Percentiles rank a stretch among this genome's conserved stretches.
phyloP scores from a whole-genome alignment of 2,888 invertebrate genomes.

The Eristalis intricaria region DNA sequence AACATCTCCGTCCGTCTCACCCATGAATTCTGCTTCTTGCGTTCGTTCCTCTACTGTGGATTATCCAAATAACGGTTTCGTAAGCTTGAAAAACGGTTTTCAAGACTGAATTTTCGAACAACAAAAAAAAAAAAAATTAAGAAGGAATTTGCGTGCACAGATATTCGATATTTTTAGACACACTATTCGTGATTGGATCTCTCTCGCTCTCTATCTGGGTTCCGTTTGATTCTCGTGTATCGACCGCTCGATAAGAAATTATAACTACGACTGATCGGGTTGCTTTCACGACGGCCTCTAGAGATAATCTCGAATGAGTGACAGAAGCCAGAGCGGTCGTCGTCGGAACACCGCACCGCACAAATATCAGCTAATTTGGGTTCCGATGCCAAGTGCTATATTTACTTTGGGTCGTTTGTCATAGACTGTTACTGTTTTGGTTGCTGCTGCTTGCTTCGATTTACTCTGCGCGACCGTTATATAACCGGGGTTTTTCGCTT shows the following conservation, averaged over 20 bases:
- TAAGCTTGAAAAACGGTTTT: constrained; percentile 69
- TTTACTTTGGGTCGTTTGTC: constrained; percentile 53
- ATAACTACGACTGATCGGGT: constrained; percentile 80
- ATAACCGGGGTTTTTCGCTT: constrained; percentile 18
- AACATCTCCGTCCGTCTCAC: constrained; percentile 80
- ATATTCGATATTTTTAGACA: constrained; percentile 61
- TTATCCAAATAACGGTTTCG: constrained; percentile 74
- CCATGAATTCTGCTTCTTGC: constrained; percentile 75
- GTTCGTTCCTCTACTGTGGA: constrained; percentile 74
- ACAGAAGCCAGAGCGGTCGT: constrained; percentile 48
- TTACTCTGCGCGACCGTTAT: constrained; percentile 48
- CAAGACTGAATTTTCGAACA: constrained; percentile 62
- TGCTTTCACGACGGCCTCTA: constrained; percentile 58
- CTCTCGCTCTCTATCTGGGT: constrained; percentile 15
- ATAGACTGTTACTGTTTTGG: constrained; percentile 2
- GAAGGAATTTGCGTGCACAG: not conserved
- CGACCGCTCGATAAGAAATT: constrained; percentile 81
- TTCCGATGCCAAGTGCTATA: constrained; percentile 73
- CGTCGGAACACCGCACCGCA: constrained; percentile 62
- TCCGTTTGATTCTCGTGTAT: constrained; percentile 74
- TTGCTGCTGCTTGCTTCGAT: constrained; percentile 2
- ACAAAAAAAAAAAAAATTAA: constrained; percentile 3
- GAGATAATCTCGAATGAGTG: constrained; percentile 55
- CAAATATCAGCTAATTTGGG: constrained; percentile 72
- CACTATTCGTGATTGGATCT: constrained; percentile 60